These are phyloP conservation scores for Diabrotica balteata DNA, from an alignment of 2,888 invertebrate species.

Conservation along the genomic window DNA sequence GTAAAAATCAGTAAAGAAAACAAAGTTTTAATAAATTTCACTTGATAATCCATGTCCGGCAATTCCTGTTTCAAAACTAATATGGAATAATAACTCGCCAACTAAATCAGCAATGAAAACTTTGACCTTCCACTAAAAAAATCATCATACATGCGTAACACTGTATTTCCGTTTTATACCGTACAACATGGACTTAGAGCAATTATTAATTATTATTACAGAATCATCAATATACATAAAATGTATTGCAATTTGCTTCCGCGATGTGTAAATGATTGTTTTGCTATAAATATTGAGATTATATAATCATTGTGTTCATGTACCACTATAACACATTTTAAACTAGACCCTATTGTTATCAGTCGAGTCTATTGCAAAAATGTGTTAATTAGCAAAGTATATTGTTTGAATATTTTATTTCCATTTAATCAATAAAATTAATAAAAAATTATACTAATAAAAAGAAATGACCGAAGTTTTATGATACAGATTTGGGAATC, in stretches of 20 bases:
- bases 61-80: constrained; percentile 37
- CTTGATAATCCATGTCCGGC: constrained; percentile 40
- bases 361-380: too few relatives aligned
- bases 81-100: constrained; percentile 41
- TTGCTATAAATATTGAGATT: neutral
- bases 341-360: neutral
- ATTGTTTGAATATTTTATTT: too few relatives aligned
- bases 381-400: too few relatives aligned
- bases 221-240: neutral
- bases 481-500: too few relatives aligned
- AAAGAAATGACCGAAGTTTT: too few relatives aligned
- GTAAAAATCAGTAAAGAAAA: constrained; percentile 32
- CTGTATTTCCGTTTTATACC: constrained; percentile 22
- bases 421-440: too few relatives aligned
- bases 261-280: constrained; percentile 1
- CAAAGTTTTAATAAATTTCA: constrained; percentile 38
- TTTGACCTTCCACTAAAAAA: constrained; percentile 55
- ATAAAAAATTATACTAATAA: too few relatives aligned
- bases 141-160: constrained; percentile 56
- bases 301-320: neutral
- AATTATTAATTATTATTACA: constrained; percentile 5
- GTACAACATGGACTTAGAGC: constrained; percentile 20
- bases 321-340: neutral
- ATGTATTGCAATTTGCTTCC: neutral
- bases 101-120: constrained; percentile 49